These are phyloP conservation scores for Muscina levida DNA, from an alignment of 2,888 invertebrate species.

Conservation along the genomic window DNA sequence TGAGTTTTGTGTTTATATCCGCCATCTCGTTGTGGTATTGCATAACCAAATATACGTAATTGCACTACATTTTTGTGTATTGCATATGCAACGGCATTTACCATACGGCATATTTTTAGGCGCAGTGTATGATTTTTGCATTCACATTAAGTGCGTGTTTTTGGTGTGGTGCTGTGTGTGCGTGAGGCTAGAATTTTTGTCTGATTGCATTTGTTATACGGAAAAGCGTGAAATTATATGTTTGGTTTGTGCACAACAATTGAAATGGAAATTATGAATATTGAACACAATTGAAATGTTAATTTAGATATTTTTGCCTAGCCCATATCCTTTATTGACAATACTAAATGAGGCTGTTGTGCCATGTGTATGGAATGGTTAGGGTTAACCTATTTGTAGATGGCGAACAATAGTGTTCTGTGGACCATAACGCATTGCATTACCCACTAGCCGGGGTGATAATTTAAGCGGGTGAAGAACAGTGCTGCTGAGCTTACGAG, in stretches of 20 bases:
- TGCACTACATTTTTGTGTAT: conserved; percentile 1
- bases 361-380: too few relatives aligned
- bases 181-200: conserved; percentile 8
- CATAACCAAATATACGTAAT: not conserved
- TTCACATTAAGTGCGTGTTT: too few relatives aligned
- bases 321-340: not conserved
- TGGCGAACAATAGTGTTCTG: too few relatives aligned
- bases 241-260: not conserved
- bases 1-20: conserved; percentile 11
- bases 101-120: conserved; percentile 7
- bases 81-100: not conserved
- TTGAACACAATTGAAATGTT: conserved; percentile 21
- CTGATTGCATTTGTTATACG: not conserved
- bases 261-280: conserved; percentile 8
- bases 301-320: not conserved
- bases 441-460: too few relatives aligned
- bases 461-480: too few relatives aligned
- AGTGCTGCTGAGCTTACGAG: too few relatives aligned
- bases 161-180: too few relatives aligned
- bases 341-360: too few relatives aligned
- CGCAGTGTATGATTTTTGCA: not conserved
- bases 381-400: too few relatives aligned
- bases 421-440: too few relatives aligned
- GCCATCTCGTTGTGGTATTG: not conserved
- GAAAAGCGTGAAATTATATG: conserved; percentile 10